phyloP scores from a whole-genome alignment of 2,888 invertebrate genomes.

The Chamaedrilus cognettii region DNA sequence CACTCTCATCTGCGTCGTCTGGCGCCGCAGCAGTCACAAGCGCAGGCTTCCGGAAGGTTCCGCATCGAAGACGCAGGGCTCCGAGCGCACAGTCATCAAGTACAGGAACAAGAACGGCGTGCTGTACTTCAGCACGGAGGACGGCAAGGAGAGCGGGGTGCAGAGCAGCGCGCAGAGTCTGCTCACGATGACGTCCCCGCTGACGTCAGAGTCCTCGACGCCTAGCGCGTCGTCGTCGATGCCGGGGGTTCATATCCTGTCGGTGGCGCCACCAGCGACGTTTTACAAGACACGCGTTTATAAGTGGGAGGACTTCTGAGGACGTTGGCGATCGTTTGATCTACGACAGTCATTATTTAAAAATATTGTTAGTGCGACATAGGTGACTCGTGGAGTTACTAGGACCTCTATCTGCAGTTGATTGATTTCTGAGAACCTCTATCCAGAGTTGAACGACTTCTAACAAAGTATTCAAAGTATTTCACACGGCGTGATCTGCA shows the following conservation, averaged over 20 bases:
- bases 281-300: conserved; percentile 5
- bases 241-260: neutral
- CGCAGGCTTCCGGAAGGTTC: neutral
- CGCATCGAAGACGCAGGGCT: neutral
- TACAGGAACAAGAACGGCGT: conserved; percentile 27
- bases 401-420: no score
- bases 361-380: no score
- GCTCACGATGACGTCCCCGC: neutral
- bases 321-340: no score
- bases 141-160: conserved; percentile 8
- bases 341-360: no score
- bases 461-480: no score
- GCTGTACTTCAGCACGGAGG: conserved; percentile 25
- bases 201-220: neutral
- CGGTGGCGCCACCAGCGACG: neutral
- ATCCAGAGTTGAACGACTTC: no score
- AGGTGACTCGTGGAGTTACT: no score
- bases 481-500: no score
- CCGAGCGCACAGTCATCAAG: conserved; percentile 26
- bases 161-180: neutral
- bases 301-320: conserved; percentile 8
- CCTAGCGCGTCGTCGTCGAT: neutral
- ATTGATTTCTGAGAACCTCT: no score
- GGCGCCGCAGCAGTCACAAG: conserved; percentile 1
- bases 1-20: neutral